Evolutionary conservation across 2,797 vertebrate genomes (phyloP), one percentile per base, ranked within the genome.

Genomic region (Alfaro cultratus): DNA sequence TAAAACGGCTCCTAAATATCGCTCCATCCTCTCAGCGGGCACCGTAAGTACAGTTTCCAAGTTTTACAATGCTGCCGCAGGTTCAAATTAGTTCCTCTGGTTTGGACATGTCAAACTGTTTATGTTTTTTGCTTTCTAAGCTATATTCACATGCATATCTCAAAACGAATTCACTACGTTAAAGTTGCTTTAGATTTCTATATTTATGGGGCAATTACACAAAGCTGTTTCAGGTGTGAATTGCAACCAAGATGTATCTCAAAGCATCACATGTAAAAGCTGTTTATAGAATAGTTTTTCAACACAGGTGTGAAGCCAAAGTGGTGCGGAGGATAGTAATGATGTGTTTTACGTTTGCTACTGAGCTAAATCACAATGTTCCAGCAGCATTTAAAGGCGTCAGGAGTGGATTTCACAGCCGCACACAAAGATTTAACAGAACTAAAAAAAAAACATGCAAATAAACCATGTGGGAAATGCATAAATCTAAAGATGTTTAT

Each of bases 1-100:
- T 96, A 97, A 96, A 94, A 95, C 94, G 84, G 94, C 96, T 88
- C 96, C 94, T 84, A 96, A 96, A 95, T 96, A 96, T 96, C 92
- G 95, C 95, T 96, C 96, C 94, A 91, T 96, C 95, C 94, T 97
- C 76, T 91, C 96, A 64, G 94, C 95, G 74, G 91, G 95, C 96
- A 95, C 96, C 91, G 98, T 99, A 99, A 99, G 98, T 98, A 91
- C 86, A 76, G 83, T 81, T 80, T 23, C 64, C 80, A 70, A 84
- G 85, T 86, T 83, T 86, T 57, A 78, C 60, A 43, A 78, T 85
- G 83, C 85, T 70, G 47, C 77, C 73, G 73, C 78, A 53, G 82
- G 34, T 80, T 83, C 83, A 64, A 7, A 87, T 81, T 74, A 81
- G 85, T 80, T 88, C 77, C 82, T 87, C 87, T 51, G 74, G 79